Evolutionary conservation across 2,113 vertebrate genomes (phyloP).

Genomic region (Corythornis cristatus): DNA sequence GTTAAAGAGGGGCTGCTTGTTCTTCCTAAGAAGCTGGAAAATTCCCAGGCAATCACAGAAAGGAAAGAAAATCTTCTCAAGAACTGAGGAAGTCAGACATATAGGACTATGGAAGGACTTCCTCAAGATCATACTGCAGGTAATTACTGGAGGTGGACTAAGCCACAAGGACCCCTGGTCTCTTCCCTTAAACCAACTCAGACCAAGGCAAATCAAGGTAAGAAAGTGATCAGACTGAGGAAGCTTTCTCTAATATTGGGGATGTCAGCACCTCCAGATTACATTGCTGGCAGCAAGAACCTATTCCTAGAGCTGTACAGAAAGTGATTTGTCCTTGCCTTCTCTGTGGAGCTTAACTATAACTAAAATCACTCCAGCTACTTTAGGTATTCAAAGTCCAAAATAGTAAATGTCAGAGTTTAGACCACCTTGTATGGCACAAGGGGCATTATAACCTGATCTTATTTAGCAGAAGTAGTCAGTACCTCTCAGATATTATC

Average conservation of each 20-base stretch:
- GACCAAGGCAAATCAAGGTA: not conserved
- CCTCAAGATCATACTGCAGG: not conserved
- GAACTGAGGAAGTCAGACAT: not conserved
- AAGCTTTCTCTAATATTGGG: not conserved
- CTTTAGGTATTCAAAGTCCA: not conserved
- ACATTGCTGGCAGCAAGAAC: not conserved
- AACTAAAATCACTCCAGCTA: not conserved
- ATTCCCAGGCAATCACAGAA: not conserved
- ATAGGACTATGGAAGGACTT: not conserved
- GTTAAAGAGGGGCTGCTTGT: not conserved
- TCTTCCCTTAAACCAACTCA: not conserved
- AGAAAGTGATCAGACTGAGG: not conserved
- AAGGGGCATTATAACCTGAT: not conserved
- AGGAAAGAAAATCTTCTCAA: not conserved
- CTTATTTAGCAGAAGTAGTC: not conserved
- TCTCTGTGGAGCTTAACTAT: not conserved
- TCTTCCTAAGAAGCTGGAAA: not conserved
- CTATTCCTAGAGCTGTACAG: not conserved
- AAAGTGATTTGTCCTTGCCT: not conserved
- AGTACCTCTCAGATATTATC: not conserved
- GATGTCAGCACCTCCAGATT: not conserved
- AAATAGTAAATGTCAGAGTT: not conserved
- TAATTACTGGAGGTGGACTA: not conserved
- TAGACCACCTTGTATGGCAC: not conserved
- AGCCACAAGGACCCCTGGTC: accelerated